Base-by-base conservation (phyloP, 2,113 vertebrate genomes). In the Trochalopteron elliotii region DNA sequence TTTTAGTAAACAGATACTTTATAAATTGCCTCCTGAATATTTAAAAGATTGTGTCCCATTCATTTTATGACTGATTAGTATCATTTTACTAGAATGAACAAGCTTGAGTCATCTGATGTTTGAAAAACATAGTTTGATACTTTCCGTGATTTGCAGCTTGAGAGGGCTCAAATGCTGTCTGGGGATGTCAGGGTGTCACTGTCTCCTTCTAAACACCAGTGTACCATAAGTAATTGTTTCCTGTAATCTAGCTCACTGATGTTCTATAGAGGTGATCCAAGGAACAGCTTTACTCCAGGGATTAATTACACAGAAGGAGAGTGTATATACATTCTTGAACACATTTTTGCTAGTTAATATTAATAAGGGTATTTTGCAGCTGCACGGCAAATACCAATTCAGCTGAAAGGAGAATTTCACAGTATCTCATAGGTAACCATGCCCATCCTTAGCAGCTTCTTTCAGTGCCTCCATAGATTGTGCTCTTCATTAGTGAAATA, bases 221-320 rank as follows among this genome's bases (percentile, higher is more conserved):
- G 72, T 92, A 89, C 80, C 40, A 11, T 87, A 92, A 94, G 87
- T 95, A 93, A 81, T 92, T 90, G 92, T 96, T 95, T 96, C 83
- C 88, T 94, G 60, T 95, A 90, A 90, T 94, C 72, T 55, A 71
- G 79, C 57, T 90, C 56, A 90, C 78, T 93, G 83, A 82, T 90
- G 81, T 93, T 84, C 87, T 91, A 2, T 79, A 65, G 65, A 93
- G 77, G 65, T 95, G 74, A 85, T 95, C 65, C 70, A 71, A 79
- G 56, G 76, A 96, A 33, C 76, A 68, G 45, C 64, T 94, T 96
- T 96, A 45, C 69, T 92, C 83, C 44, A 37, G 80, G 69, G 88
- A 75, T 95, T 96, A 89, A 95, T 96, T 95, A 85, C 24, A 55
- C 17, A 59, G 18, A 71, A 67, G 87, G 61, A 89, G 61, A 67